phyloP scores from a whole-genome alignment of 2,888 invertebrate genomes.

The Amblyteles armatorius region DNA sequence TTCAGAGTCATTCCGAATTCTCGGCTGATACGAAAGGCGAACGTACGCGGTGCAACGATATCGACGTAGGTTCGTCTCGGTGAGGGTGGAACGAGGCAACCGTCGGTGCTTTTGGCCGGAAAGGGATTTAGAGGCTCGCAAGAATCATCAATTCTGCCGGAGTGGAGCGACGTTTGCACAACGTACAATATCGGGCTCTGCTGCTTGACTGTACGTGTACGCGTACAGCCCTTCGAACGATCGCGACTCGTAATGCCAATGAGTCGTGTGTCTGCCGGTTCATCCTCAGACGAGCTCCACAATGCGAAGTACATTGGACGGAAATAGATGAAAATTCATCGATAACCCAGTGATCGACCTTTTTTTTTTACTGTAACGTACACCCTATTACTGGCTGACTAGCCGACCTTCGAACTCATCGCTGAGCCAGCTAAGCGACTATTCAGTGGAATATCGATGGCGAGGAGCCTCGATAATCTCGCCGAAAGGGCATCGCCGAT shows the following conservation, averaged over 20 bases:
- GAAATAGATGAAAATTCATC: conserved; percentile 3
- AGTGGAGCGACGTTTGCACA: conserved; percentile 40
- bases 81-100: not conserved
- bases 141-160: conserved; percentile 52
- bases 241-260: conserved; percentile 49
- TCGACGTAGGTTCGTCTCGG: not conserved
- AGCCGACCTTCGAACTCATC: conserved; percentile 18
- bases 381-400: conserved; percentile 19
- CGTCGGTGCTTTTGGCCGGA: not conserved
- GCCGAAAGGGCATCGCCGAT: conserved; percentile 51
- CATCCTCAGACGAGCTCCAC: not conserved
- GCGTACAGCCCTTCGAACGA: not conserved
- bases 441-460: conserved; percentile 65
- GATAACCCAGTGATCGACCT: not conserved
- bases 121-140: conserved; percentile 31
- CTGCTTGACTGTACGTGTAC: not conserved
- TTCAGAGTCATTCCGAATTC: conserved; percentile 68
- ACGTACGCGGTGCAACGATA: conserved; percentile 32
- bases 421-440: conserved; percentile 62
- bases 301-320: conserved; percentile 16
- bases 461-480: conserved; percentile 53
- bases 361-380: conserved; percentile 15
- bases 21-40: conserved; percentile 54
- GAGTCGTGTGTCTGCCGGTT: conserved; percentile 30
- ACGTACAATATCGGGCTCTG: conserved; percentile 9